A percentile compares a stretch with the other conserved stretches of the same genome.
Evolutionary conservation across 1,140 invertebrate genomes (phyloP).

Genomic region (Leucophenga varia): DNA sequence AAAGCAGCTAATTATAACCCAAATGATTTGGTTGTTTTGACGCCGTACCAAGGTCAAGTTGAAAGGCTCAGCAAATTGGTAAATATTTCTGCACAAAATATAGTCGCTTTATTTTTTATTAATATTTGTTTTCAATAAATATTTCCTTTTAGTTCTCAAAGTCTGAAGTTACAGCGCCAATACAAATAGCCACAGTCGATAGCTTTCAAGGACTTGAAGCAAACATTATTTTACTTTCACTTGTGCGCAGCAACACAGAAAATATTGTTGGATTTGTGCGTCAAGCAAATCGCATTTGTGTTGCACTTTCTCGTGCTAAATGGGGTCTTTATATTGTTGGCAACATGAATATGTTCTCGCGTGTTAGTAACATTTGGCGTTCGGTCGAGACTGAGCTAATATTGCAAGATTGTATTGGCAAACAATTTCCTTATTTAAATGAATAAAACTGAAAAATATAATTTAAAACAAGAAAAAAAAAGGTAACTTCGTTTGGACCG

Average conservation of each 20-base stretch:
- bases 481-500: no score
- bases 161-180: slow-evolving; percentile 59
- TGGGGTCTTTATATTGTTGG: slow-evolving; percentile 67
- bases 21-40: slow-evolving; percentile 67
- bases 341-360: slow-evolving; percentile 66
- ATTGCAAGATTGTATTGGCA: slow-evolving; percentile 22
- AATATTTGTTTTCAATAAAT: slow-evolving; percentile 1
- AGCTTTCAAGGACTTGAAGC: slow-evolving; percentile 87
- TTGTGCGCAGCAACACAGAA: slow-evolving; percentile 73
- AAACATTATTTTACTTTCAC: slow-evolving; percentile 79
- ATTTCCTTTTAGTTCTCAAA: slow-evolving; percentile 6
- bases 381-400: slow-evolving; percentile 52
- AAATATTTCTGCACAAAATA: no score
- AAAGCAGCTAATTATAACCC: slow-evolving; percentile 61
- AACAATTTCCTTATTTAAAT: slow-evolving; percentile 19
- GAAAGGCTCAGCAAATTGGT: no score
- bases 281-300: slow-evolving; percentile 77
- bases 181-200: slow-evolving; percentile 71
- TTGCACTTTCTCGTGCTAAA: slow-evolving; percentile 79
- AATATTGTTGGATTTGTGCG: slow-evolving; percentile 77
- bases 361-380: slow-evolving; percentile 60
- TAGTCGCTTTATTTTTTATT: no score
- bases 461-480: no score
- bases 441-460: neutral
- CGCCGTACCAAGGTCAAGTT: slow-evolving; percentile 67